Base-by-base conservation (phyloP, 2,888 invertebrate genomes). In the Caenorhabditis sp. region DNA sequence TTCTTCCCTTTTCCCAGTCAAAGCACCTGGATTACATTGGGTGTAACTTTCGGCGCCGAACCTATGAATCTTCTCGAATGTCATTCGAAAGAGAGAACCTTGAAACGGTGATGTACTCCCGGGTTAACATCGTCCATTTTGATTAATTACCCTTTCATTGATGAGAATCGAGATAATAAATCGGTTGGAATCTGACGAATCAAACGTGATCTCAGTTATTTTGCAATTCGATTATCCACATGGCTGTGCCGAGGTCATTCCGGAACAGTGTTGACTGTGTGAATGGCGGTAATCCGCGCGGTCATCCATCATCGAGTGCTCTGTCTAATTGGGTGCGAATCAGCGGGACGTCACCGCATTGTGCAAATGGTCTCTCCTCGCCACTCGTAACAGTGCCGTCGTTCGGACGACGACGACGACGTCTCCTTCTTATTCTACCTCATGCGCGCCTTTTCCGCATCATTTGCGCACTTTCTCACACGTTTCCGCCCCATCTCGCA, bases 381-480 rank as follows among this genome's bases (percentile, higher is more conserved):
- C 48, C 26, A 3, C 41, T 41, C 41, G 20, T n/a, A n/a, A n/a
- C n/a, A n/a, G n/a, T n/a, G n/a, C 20, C 7, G 50, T 53, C 22
- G 39, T 53, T 24, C 37, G 26, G 22, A 37, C 37, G 27, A 27
- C 17, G n/a, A n/a, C n/a, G 22, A 37, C 37, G 35, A 35, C 53
- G 35, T n/a, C 32, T 24, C 24, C 15, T 13, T 59, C 35, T 27
- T 30, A n/a, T 22, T 59, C 59, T 30, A 26, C 46, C n/a, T n/a
- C n/a, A n/a, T 46, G 43, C 30, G 50, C 39, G 27, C 53, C 20
- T 56, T 58, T 68, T 68, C 68, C 59, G 70, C 70, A 43, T 53
- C 70, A 70, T 70, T 70, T 61, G 35, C 70, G 53, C 55, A 70
- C 50, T 56, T 73, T 65, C 73, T 73, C 72, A 72, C 72, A 62